Evolutionary conservation across 2,113 vertebrate species (phyloP), one percentile per base, ranked within the genome.

Genomic region (Drymodes brunneopygia): DNA sequence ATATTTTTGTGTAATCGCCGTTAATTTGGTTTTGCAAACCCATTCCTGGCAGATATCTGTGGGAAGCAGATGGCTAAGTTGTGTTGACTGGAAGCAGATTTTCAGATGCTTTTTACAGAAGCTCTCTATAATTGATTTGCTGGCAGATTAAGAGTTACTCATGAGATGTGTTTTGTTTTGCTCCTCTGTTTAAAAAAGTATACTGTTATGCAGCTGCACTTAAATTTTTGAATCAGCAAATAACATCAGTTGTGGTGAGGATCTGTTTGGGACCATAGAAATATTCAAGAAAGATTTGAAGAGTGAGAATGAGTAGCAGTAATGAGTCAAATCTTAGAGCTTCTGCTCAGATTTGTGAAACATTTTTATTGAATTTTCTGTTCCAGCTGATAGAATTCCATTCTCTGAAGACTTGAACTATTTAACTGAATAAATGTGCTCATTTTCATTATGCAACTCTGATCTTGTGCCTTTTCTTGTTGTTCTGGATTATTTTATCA

Each of bases 1-100:
- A 47, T 93, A 96, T 96, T 97, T 96, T 94, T 67, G 29, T 93
- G 58, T 93, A 94, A 87, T 92, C 90, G 54, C 74, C 0, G 8
- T 91, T 94, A 94, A 94, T 95, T 92, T 79, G 64, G 75, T 95
- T 94, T 96, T 90, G 83, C 87, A 95, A 56, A 27, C 81, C 81
- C 58, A 4, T 93, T 96, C 64, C 94, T 96, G 94, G 92, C 94
- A 96, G 75, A 67, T 96, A 93, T 85, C 82, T 92, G 64, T 81
- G 75, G 75, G 50, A 92, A 92, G 71, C 93, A 96, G 94, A 96
- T 96, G 95, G 93, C 94, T 83, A 86, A 86, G 85, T 86, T 94
- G 90, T 93, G 93, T 96, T 93, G 96, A 95, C 93, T 97, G 74
- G 90, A 91, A 97, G 94, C 85, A 96, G 93, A 95, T 96, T 96